Conservation (phyloP, 2,888 invertebrate genomes). For the Troides aeacus region DNA sequence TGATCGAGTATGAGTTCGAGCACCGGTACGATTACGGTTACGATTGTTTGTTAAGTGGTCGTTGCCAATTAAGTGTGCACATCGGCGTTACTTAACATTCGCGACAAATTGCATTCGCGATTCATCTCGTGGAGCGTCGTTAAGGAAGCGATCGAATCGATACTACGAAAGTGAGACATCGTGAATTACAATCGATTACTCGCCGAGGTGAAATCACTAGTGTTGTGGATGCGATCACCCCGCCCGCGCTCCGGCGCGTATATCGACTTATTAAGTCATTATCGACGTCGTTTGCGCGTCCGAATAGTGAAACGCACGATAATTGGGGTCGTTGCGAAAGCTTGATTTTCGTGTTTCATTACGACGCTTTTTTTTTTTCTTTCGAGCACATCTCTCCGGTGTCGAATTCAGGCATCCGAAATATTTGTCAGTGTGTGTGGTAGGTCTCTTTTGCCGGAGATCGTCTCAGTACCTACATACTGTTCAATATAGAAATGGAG, state of each 20-base stretch:
- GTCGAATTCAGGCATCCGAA: too few relatives aligned
- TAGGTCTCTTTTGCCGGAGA: too few relatives aligned
- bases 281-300: constrained; percentile 33
- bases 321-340: constrained; percentile 31
- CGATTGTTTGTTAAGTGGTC: too few relatives aligned
- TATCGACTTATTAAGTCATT: constrained; percentile 58
- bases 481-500: too few relatives aligned
- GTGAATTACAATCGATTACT: constrained; percentile 55
- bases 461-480: too few relatives aligned
- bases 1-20: too few relatives aligned
- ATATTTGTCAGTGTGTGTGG: too few relatives aligned
- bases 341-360: constrained; percentile 33
- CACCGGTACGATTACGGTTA: too few relatives aligned
- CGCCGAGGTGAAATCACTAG: constrained; percentile 43
- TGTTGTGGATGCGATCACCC: constrained; percentile 47
- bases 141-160: constrained; percentile 35
- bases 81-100: constrained; percentile 14
- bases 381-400: too few relatives aligned
- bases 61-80: constrained; percentile 1
- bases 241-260: constrained; percentile 46
- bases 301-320: constrained; percentile 39
- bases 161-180: constrained; percentile 51
- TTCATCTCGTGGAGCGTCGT: constrained; percentile 23
- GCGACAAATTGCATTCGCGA: constrained; percentile 26
- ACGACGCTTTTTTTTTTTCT: not conserved